Evolutionary conservation across 1,140 invertebrate species (phyloP), one percentile per base, ranked within the genome.

Genomic region (Mercenaria mercenaria): DNA sequence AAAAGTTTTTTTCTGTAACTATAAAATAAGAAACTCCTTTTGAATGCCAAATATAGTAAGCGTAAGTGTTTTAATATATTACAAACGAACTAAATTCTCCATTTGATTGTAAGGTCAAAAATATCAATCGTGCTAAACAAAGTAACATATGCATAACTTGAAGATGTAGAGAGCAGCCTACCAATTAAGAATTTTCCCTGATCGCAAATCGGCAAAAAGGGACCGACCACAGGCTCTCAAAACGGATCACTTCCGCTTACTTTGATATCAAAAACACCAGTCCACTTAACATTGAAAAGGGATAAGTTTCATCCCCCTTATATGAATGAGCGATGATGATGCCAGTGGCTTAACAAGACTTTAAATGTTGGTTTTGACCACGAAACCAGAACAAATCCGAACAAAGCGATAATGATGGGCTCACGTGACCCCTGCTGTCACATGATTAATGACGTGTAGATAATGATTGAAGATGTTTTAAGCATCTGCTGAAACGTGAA

Each of bases 381-480:
- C 23, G n/a, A 61, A 67, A 64, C 29, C 85, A 77, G 72, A 87
- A 64, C 34, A 56, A 79, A 56, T 47, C 72, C 39, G 37, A 79
- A 77, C 52, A 77, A 87, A 87, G 69, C 34, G 76, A 37, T 87
- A 72, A 77, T 87, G 85, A 87, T 59, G 34, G 85, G 69, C 39
- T 50, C 72, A 79, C 69, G 52, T 61, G 72, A 43, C 34, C 84
- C 84, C 84, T 50, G 84, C 52, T 77, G 85, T 79, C 76, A 87
- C 50, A 52, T 87, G 85, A 87, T 77, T 77, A 87, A 87, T 87
- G 72, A 61, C 56, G 34, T 59, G 74, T 77, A 87, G 52, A 87
- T 87, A 87, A 87, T 87, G 85, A 87, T 87, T 74, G 85, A 87
- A 59, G 74, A 87, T 43, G 26, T 39, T 87, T 32, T 10, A 79